Base-by-base conservation (phyloP, 2,888 invertebrate species). In the Acanthosepion lycidas region DNA sequence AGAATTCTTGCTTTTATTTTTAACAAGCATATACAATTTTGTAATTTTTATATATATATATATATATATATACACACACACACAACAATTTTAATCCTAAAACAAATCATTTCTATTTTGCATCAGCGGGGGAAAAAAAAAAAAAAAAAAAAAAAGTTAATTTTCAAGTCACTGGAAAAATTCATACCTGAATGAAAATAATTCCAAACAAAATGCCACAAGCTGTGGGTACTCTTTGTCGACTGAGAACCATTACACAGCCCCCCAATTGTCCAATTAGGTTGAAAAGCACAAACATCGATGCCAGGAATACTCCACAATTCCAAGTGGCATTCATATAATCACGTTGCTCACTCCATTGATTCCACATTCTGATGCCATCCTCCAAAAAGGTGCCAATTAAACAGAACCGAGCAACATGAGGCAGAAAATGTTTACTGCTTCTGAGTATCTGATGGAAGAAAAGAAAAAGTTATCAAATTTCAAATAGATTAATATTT, bases 311-410 rank as follows among this genome's bases (percentile, higher is more conserved):
- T 94, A 98, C 98, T 93, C 99, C 99, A 98, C 99, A 99, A 93
- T 98, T 98, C 99, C 99, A 99, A 28, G 99, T 99, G 98, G 99
- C 98, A 97, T 99, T 98, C 99, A 99, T 99, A 97, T 99, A 99
- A 97, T 99, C 99, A 92, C 99, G 98, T 97, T 99, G 99, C 97
- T 99, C 99, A 94, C 98, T 98, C 99, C 99, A 99, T 97, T 99
- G 99, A 97, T 99, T 98, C 98, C 99, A 99, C 99, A 99, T 99
- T 95, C 99, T 98, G 95, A 99, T 98, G 3, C 99, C 99, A 98
- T 99, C 99, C 98, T 99, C 99, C 95, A 99, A 98, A 98, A 99
- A 99, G 96, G 99, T 99, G 96, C 99, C 99, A 97, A 99, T 99
- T 95, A 99, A 98, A 97, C 99, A 99, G 95, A 99, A 98, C 95